Base-by-base conservation (phyloP, 2,113 vertebrate species). In the Tylochromis polylepis region DNA sequence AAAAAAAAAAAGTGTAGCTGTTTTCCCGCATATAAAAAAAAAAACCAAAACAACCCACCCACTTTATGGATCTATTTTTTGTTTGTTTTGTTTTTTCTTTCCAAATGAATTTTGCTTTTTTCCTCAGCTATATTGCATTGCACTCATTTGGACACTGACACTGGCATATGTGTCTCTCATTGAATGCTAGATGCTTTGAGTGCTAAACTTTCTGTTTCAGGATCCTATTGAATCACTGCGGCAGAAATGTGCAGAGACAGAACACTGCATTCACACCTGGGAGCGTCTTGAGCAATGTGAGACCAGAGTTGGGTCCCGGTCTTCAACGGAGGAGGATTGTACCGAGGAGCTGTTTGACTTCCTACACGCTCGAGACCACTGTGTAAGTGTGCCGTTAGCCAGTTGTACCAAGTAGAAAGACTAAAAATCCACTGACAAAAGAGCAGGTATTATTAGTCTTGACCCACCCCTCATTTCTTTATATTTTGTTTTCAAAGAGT, bases 341-440 rank as follows among this genome's bases (percentile, higher is more conserved):
- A 98, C 98, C 0, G 98, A 99, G 94, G 98, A 99, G 94, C 96
- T 99, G 3, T 98, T 99, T 55, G 98, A 99, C 83, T 99, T 99
- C 89, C 92, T 99, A 81, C 98, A 99, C 2, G 98, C 98, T 83
- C 96, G 98, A 56, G 98, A 99, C 95, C 98, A 99, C 94, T 99
- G 98, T 7, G 98, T 99, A 92, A 97, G 96, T 96, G 31, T 60
- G 11, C 36, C 9, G n/a, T 41, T 4, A 36, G 15, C 2, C n/a
- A 4, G 2, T 14, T 77, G 18, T 11, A 34, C 16, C 14, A 56
- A 67, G 8, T 7, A 67, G 3, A 20, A 29, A 59, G 18, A 49
- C 55, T 20, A 11, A 59, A 70, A 16, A 53, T 34, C 11, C 16
- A 22, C 15, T 5, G 3, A 77, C 14, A 36, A 20, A 36, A 24